Evolutionary conservation across 1,140 invertebrate species (phyloP), one percentile per base, ranked within the genome.

Genomic region (Bactericera cockerelli): DNA sequence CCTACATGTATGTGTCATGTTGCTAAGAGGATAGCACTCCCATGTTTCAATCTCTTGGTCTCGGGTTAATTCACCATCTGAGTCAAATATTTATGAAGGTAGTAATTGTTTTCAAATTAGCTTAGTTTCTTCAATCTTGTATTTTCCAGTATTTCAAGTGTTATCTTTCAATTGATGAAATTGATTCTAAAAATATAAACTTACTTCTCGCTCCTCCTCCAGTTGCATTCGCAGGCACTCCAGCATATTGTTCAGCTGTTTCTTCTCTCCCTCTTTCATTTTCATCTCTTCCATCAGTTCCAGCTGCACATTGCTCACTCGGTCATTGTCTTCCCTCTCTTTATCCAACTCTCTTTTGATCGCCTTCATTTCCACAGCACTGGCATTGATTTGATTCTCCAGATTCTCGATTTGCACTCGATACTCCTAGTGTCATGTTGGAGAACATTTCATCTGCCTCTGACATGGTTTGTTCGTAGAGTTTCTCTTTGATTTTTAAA

Each of bases 401-500:
- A 76, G 59, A 6, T 66, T 68, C 26, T 68, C 69, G 13, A 74
- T 65, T 22, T 69, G 66, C 31, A 67, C 74, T 67, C 81, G 80
- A 61, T 82, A 83, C 0, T 78, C 75, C 1, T n/a, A 74, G 74
- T 64, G 85, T 82, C 70, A 84, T 75, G 39, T 82, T 79, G 0
- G 79, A 78, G 77, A 84, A 83, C 68, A 87, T 79, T 49, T 82
- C 77, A 57, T 86, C 85, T 1, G 83, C 83, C 59, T 84, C 77
- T 63, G 82, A 79, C 63, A 89, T 71, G 56, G 84, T 86, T 64
- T 82, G 81, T 65, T 83, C 74, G 62, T 86, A 86, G 0, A 81
- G 77, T 3, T 76, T 73, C 65, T 86, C 82, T 56, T 68, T 68
- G 11, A 66, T 31, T 61, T 70, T 67, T 6, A 69, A 61, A 38